phyloP scores from a whole-genome alignment of 1,140 invertebrate genomes.

The Psix sp. region DNA sequence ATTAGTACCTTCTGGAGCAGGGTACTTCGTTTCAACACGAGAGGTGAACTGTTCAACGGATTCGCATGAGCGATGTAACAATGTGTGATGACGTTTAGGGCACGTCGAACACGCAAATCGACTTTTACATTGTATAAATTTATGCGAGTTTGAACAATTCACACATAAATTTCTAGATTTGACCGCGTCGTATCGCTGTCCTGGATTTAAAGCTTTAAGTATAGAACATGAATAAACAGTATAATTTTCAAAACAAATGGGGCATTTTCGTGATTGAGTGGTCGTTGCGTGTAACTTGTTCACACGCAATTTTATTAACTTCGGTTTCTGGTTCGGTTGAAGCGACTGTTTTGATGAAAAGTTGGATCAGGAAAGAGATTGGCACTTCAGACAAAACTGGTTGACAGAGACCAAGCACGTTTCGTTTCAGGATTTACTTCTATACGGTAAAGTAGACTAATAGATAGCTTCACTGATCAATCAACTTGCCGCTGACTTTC shows the following conservation, averaged over 20 bases:
- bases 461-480: too few relatives aligned
- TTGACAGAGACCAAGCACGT: too few relatives aligned
- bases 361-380: too few relatives aligned
- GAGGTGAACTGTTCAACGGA: background rate
- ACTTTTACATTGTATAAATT: background rate
- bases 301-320: too few relatives aligned
- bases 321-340: too few relatives aligned
- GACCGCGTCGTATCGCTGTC: background rate
- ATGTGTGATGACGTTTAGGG: constrained; percentile 2
- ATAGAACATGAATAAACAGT: background rate
- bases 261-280: background rate
- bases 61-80: constrained; percentile 2
- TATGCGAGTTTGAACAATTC: constrained; percentile 1
- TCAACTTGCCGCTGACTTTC: too few relatives aligned
- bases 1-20: background rate
- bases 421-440: too few relatives aligned
- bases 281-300: too few relatives aligned
- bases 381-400: too few relatives aligned
- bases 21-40: too few relatives aligned
- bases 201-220: background rate
- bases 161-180: constrained; percentile 1
- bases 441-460: too few relatives aligned
- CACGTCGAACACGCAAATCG: background rate
- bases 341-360: too few relatives aligned
- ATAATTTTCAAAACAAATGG: background rate